Base-by-base conservation (phyloP, 2,797 vertebrate genomes). In the Fratercula arctica region DNA sequence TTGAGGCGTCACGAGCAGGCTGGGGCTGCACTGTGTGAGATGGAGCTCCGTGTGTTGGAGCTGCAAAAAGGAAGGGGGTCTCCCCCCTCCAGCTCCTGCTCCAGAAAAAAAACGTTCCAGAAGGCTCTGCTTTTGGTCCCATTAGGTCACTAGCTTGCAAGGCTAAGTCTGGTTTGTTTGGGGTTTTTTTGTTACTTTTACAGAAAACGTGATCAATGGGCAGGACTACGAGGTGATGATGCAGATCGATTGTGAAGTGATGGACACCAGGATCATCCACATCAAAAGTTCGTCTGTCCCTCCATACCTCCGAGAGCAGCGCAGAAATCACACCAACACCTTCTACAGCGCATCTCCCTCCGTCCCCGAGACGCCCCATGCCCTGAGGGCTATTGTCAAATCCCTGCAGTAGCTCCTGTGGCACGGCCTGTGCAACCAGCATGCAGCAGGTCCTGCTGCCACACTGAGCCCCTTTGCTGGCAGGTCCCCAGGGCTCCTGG, bases 231-330 rank as follows among this genome's bases (percentile, higher is more conserved):
- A 99, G 96, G 99, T 99, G 96, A 99, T 99, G 99, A 99, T 99
- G 99, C 99, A 99, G 98, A 99, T 99, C 2, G 99, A 99, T 98
- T 99, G 99, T 13, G 99, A 99, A 91, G 99, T 99, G 83, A 99
- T 99, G 85, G 98, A 99, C 98, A 99, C 99, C 93, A 98, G 98
- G 96, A 99, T 99, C 92, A 98, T 99, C 57, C 99, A 99, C 97
- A 99, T 99, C 98, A 99, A 99, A 96, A 99, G 99, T 39, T 99
- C 99, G 3, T 98, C 98, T 11, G 99, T 99, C 80, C 99, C 99
- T 10, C 99, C 98, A 0, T 96, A 99, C 95, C 98, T 99, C 46
- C 98, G 98, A 35, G 98, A 98, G 50, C 97, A 98, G 74, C 97
- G 94, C 74, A 98, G 98, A 86, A 99, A 99, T 97, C 98, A 97